Percentiles rank a stretch among this genome's conserved stretches.
These are phyloP conservation scores for Epinephelus moara DNA, from an alignment of 2,113 vertebrate genomes.

Conservation along the genomic window DNA sequence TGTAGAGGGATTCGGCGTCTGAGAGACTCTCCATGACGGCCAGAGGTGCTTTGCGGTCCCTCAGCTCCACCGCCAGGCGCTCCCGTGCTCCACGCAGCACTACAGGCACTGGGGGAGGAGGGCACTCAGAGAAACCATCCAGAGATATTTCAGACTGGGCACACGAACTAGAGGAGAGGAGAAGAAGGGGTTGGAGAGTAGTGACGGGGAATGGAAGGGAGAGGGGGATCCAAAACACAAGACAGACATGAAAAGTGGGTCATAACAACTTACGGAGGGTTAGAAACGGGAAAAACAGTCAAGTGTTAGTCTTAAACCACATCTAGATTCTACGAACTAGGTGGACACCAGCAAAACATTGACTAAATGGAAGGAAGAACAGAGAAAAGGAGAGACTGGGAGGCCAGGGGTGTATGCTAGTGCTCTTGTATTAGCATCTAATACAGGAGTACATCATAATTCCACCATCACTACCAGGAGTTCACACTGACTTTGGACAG, in stretches of 20 bases:
- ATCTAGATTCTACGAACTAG: slow-evolving; percentile 42
- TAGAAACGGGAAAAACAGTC: slow-evolving; percentile 30
- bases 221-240: slow-evolving; percentile 55
- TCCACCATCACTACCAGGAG: slow-evolving; percentile 54
- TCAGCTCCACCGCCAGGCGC: slow-evolving; percentile 91
- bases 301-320: slow-evolving; percentile 44
- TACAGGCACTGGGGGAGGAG: slow-evolving; percentile 92
- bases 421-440: slow-evolving; percentile 52
- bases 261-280: slow-evolving; percentile 13
- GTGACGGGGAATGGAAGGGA: slow-evolving; percentile 43
- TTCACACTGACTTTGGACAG: slow-evolving; percentile 72
- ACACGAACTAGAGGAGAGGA: slow-evolving; percentile 88
- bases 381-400: slow-evolving; percentile 34
- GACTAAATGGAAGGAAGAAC: slow-evolving; percentile 26
- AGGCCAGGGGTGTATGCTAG: slow-evolving; percentile 38
- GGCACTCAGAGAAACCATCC: slow-evolving; percentile 95
- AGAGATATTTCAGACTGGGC: slow-evolving; percentile 96
- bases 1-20: slow-evolving; percentile 96
- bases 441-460: slow-evolving; percentile 47
- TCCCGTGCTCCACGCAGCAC: slow-evolving; percentile 95
- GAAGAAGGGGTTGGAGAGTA: slow-evolving; percentile 61
- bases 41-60: slow-evolving; percentile 94
- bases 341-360: slow-evolving; percentile 34
- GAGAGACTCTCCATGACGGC: slow-evolving; percentile 98
- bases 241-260: slow-evolving; percentile 44